Evolutionary conservation across 2,888 invertebrate genomes (phyloP).

Genomic region (Lasioglossum oenotherae): DNA sequence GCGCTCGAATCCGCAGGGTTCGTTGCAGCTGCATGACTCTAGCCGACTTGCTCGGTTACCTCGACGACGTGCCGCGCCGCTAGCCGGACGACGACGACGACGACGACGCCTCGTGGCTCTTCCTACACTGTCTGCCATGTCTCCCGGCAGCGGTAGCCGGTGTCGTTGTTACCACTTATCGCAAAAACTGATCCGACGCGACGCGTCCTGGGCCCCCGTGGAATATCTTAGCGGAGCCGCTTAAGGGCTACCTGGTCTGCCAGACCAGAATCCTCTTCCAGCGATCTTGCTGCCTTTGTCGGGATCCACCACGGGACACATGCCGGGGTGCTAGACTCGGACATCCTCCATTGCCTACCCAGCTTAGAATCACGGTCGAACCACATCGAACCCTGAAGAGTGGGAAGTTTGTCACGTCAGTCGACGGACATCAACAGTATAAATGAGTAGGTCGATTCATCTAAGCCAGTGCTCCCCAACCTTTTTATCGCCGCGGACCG

Average conservation of each 20-base stretch:
- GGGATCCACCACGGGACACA: not conserved
- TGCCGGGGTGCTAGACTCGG: not conserved
- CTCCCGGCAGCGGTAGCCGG: constrained; percentile 50
- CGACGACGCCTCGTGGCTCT: constrained; percentile 13
- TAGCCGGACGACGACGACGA: not conserved
- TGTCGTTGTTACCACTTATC: constrained; percentile 73
- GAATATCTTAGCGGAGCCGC: constrained; percentile 67
- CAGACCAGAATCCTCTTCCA: constrained; percentile 5
- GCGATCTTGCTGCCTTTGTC: constrained; percentile 22
- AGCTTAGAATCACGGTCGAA: too few species aligned
- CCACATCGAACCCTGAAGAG: too few species aligned
- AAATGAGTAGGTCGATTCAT: too few species aligned
- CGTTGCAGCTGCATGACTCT: constrained; percentile 18
- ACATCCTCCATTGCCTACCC: not conserved
- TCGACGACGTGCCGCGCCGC: constrained; percentile 37
- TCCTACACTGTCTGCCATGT: constrained; percentile 37
- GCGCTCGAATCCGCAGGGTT: not conserved
- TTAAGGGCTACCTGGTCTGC: constrained; percentile 53
- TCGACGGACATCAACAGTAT: too few species aligned
- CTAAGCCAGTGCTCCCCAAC: too few species aligned
- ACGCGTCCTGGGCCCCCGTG: constrained; percentile 62
- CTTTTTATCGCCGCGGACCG: too few species aligned
- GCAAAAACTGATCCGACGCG: constrained; percentile 72
- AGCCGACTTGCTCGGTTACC: not conserved
- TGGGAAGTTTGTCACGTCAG: too few species aligned